Evolutionary conservation across 2,113 vertebrate genomes (phyloP), one percentile per base, ranked within the genome.

Genomic region (Oreamnos americanus): DNA sequence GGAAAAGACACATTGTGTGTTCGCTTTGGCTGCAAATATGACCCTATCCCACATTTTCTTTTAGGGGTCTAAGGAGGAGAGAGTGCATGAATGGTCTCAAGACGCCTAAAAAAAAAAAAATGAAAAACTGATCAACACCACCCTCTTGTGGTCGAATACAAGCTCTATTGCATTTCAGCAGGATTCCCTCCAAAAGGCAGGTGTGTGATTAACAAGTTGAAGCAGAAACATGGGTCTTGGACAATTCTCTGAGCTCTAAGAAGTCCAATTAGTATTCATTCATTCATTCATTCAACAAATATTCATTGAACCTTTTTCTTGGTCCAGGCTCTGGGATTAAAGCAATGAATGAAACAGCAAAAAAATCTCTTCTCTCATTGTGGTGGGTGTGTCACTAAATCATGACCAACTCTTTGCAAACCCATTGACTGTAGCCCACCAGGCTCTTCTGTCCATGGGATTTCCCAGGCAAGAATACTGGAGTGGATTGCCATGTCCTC

Each of bases 61-160:
- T 79, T 17, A 28, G 8, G 6, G 47, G 9, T 36, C 25, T 67
- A 4, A 19, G 19, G 3, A 55, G 8, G 57, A 39, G 6, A 92
- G 12, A 7, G 7, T 21, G 13, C 33, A 76, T 76, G 39, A 82
- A 53, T 10, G 33, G 23, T 87, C 21, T 81, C 30, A 71, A n/a
- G 55, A 0, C 2, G 0, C 6, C 15, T 25, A 0, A 39, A 71
- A 23, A 64, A 30, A 60, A 60, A 39, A 36, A 78, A 51, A 93
- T 21, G 7, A 94, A 96, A 98, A 92, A 4, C 82, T 92, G 93
- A 94, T 45, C 96, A 96, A 92, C 39, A 96, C 25, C 12, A 25
- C 97, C 96, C 97, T 98, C 97, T 97, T 87, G 97, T 98, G 98
- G 94, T 83, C 93, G 91, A 78, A 64, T 67, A 15, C 53, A 93